phyloP scores from a whole-genome alignment of 2,888 invertebrate genomes.

The Scrobipalpa costella region DNA sequence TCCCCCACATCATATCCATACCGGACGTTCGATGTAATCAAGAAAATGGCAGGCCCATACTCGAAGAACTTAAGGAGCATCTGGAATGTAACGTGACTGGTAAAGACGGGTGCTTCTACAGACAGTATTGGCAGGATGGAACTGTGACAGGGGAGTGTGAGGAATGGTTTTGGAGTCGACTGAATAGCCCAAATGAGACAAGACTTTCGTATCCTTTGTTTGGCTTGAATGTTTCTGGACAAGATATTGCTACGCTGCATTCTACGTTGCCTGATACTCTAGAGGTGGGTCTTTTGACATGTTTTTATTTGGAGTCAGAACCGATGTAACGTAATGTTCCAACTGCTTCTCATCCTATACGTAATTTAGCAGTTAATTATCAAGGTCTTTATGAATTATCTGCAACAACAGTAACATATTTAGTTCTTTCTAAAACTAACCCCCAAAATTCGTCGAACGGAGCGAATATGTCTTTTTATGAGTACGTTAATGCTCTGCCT shows the following conservation, averaged over 20 bases:
- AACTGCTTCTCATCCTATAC: too few relatives aligned
- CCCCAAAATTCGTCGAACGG: too few relatives aligned
- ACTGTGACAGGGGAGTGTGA: background rate
- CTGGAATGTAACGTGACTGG: background rate
- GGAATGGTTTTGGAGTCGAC: background rate
- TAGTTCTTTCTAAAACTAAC: too few relatives aligned
- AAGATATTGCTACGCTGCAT: background rate
- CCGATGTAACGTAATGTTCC: background rate
- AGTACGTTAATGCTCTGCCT: too few relatives aligned
- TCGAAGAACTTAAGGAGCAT: background rate
- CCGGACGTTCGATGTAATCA: background rate
- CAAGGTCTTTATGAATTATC: too few relatives aligned
- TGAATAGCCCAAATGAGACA: background rate
- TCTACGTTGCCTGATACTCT: background rate
- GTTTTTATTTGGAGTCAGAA: background rate
- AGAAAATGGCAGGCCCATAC: background rate
- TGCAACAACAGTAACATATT: too few relatives aligned
- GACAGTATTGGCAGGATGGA: constrained; percentile 5
- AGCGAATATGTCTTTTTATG: too few relatives aligned
- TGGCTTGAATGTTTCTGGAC: background rate
- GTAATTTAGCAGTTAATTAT: too few relatives aligned
- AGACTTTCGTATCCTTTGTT: background rate
- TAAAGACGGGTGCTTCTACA: background rate
- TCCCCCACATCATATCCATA: constrained; percentile 4
- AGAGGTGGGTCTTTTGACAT: background rate